phyloP scores from a whole-genome alignment of 1,140 invertebrate species.

The Brachionus plicatilis region DNA sequence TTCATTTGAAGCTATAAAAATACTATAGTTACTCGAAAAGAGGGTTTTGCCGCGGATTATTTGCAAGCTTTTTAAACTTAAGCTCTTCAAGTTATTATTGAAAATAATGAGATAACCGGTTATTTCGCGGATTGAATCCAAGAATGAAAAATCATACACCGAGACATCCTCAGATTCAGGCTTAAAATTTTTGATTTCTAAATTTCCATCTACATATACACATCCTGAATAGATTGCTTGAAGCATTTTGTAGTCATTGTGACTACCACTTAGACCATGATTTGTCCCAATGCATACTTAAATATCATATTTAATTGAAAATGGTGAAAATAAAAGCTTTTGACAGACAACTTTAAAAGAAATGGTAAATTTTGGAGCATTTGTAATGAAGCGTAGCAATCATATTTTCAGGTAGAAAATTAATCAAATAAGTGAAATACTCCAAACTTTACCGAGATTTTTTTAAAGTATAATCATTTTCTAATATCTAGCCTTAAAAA shows the following conservation, averaged over 20 bases:
- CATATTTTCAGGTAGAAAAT: too few relatives aligned
- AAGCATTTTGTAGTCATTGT: not conserved
- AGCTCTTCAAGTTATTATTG: not conserved
- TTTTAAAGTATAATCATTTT: too few relatives aligned
- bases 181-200: constrained; percentile 33
- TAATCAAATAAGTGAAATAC: too few relatives aligned
- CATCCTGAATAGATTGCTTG: not conserved
- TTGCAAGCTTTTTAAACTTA: not conserved
- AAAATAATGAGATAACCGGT: constrained; percentile 1
- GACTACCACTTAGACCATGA: not conserved
- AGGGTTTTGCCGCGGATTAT: constrained; percentile 11
- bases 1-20: constrained; percentile 14
- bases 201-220: constrained; percentile 24
- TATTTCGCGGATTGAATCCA: constrained; percentile 7
- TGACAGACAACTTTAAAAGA: too few relatives aligned
- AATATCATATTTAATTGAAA: not conserved
- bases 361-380: too few relatives aligned
- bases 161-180: not conserved
- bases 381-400: too few relatives aligned
- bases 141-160: constrained; percentile 34
- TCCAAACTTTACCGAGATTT: too few relatives aligned
- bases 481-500: too few relatives aligned
- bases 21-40: not conserved
- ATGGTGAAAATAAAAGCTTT: too few relatives aligned
- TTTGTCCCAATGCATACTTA: constrained; percentile 25